phyloP scores from a whole-genome alignment of 2,113 vertebrate species.

The Varanus komodoensis region DNA sequence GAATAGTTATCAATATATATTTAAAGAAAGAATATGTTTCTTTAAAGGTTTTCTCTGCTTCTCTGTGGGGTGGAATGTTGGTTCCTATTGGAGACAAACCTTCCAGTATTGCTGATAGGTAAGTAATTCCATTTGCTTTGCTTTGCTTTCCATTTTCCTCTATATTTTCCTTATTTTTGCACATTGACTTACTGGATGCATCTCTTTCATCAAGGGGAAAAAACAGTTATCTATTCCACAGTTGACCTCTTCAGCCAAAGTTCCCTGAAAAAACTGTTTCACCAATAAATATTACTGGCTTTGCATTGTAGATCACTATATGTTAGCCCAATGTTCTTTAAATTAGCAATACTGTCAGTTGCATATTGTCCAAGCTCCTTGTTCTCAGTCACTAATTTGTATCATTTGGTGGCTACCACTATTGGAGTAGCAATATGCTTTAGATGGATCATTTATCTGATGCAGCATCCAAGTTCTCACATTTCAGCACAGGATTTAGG shows the following conservation, averaged over 20 bases:
- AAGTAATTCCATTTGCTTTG: slow-evolving; percentile 37
- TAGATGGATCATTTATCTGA: no score
- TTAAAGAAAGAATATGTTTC: slow-evolving; percentile 10
- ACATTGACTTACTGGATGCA: not conserved
- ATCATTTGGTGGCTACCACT: no score
- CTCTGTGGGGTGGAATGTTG: slow-evolving; percentile 92
- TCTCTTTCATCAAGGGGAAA: not conserved
- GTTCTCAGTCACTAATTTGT: no score
- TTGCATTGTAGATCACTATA: no score
- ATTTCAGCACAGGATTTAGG: no score
- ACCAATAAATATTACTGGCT: no score
- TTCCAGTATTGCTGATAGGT: slow-evolving; percentile 94
- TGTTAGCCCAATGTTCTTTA: no score
- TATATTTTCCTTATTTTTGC: not conserved
- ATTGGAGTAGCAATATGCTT: no score
- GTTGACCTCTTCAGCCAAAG: not conserved
- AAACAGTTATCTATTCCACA: not conserved
- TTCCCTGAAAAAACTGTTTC: no score
- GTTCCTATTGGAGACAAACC: slow-evolving; percentile 86
- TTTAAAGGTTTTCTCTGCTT: slow-evolving; percentile 88
- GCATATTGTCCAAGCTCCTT: no score
- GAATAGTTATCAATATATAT: not conserved
- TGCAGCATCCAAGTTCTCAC: no score
- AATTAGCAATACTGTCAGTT: no score
- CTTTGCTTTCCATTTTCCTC: not conserved